Conservation (phyloP, 2,888 invertebrate genomes). For the Zootermopsis nevadensis region DNA sequence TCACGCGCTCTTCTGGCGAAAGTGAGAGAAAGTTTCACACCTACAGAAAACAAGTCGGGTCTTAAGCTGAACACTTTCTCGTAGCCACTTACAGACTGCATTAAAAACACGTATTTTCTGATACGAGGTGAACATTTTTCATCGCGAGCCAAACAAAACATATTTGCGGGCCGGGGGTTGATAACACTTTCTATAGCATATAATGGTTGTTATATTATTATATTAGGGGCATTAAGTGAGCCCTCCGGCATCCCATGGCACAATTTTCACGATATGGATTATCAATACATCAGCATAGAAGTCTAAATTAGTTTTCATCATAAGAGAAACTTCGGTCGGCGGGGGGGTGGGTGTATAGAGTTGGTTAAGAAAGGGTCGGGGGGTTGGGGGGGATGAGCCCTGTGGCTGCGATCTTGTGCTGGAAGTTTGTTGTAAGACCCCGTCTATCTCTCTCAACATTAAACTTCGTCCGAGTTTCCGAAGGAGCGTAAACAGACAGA, state of each 20-base stretch:
- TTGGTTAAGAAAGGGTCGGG: too few species aligned
- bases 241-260: background rate
- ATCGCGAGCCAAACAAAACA: too few species aligned
- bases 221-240: background rate
- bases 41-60: too few species aligned
- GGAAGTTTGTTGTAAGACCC: background rate
- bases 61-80: too few species aligned
- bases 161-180: too few species aligned
- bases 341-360: background rate
- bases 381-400: background rate
- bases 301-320: constrained; percentile 13
- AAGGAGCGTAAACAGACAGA: too few species aligned
- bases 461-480: background rate
- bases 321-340: background rate
- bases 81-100: too few species aligned
- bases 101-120: too few species aligned
- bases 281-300: constrained; percentile 11
- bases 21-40: too few species aligned
- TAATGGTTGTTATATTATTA: background rate
- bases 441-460: background rate
- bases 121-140: too few species aligned
- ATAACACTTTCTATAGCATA: too few species aligned
- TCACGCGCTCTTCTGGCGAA: too few species aligned
- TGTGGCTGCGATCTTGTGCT: background rate
- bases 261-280: background rate